Evolutionary conservation across 2,113 vertebrate species (phyloP), one percentile per base, ranked within the genome.

Genomic region (Ictalurus furcatus): DNA sequence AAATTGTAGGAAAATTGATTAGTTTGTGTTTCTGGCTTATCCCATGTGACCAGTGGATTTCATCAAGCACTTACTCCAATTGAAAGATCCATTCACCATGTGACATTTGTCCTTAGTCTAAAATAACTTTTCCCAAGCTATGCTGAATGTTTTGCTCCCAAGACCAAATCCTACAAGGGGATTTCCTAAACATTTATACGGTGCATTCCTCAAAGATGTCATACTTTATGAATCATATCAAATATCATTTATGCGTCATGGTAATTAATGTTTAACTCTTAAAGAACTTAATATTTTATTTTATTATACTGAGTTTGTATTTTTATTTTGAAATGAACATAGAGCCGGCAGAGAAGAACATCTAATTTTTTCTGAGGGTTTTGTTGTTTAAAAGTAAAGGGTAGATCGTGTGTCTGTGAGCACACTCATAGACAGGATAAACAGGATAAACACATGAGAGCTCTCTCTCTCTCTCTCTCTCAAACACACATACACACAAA

Each of bases 61-160:
- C 79, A 76, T 76, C 28, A 85, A 61, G 56, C 61, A 87, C 48
- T n/a, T 78, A 76, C n/a, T 73, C 61, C 13, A 44, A 71, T 44
- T 69, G 74, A 79, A 56, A 84, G 74, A 88, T 69, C 85, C 52
- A 78, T 90, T 86, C 85, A 90, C 76, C 89, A 85, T 89, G 85
- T 93, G 89, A 92, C 89, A 86, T 93, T 86, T 91, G 86, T 88
- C 40, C 84, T 37, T 89, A 4, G 86, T 85, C 79, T 67, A 89
- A 91, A 92, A 92, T 90, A 91, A 90, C 83, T 89, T 93, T 92
- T 88, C 89, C 90, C 91, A 91, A 92, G 90, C 87, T 65, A 83
- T 79, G 79, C 25, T 88, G 44, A 87, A 81, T 87, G 89, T 90
- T 90, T 86, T 40, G 73, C 85, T 88, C 84, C 63, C 84, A 85